These are phyloP conservation scores for Aphodius sticticus DNA, from an alignment of 2,888 invertebrate genomes.

Conservation along the genomic window DNA sequence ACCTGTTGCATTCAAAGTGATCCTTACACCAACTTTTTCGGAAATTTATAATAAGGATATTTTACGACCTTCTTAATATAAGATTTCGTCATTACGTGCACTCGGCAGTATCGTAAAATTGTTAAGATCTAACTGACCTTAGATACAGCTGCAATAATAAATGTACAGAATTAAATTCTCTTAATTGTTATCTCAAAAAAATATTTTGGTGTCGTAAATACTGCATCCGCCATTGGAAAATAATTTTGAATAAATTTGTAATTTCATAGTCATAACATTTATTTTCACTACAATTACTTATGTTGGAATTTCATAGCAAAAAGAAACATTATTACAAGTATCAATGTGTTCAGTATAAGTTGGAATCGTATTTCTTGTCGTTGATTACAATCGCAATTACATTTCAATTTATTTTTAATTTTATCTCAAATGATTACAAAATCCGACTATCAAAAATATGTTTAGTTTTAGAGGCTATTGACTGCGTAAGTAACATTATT, in stretches of 20 bases:
- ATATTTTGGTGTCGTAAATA: background rate
- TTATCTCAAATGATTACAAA: background rate
- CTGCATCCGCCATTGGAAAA: background rate
- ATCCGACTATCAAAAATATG: background rate
- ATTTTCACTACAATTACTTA: background rate
- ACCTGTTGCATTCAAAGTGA: no score
- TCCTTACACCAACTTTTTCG: background rate
- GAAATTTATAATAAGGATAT: background rate
- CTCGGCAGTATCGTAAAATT: background rate
- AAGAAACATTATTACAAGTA: no score
- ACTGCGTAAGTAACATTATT: background rate
- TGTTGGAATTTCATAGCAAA: background rate
- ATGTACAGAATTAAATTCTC: background rate
- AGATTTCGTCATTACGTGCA: background rate
- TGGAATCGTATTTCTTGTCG: no score
- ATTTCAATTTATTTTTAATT: no score
- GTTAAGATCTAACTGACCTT: constrained; percentile 4
- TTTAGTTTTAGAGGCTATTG: background rate
- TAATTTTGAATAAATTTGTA: background rate
- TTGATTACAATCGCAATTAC: no score
- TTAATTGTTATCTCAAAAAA: background rate
- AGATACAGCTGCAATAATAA: background rate
- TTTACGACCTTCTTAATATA: background rate
- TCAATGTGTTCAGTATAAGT: no score
- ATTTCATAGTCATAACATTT: background rate